Percentiles rank a stretch among this genome's conserved stretches.
Conservation (phyloP, 2,888 invertebrate genomes). For the Cremastobaeus sp. region DNA sequence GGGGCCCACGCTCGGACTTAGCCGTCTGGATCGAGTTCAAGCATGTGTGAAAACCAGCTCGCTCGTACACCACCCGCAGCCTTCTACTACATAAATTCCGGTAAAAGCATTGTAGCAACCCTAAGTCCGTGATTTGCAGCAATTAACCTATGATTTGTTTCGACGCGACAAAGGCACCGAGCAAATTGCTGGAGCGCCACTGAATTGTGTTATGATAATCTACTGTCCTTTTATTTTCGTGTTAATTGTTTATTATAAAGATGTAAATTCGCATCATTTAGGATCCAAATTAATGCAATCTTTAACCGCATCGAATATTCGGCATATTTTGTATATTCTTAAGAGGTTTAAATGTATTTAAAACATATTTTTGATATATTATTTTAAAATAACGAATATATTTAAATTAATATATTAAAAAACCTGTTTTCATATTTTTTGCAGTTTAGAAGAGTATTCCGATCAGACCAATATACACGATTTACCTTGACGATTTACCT, state of each 20-base stretch:
- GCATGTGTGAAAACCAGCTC: slow-evolving; percentile 34
- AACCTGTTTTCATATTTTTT: too few relatives aligned
- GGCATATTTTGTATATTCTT: too few relatives aligned
- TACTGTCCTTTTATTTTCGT: neutral
- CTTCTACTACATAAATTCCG: slow-evolving; percentile 66
- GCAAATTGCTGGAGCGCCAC: slow-evolving; percentile 25
- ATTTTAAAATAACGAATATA: too few relatives aligned
- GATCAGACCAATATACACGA: too few relatives aligned
- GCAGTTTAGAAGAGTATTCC: too few relatives aligned
- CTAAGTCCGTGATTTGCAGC: slow-evolving; percentile 67
- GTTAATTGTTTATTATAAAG: neutral
- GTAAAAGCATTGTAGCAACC: slow-evolving; percentile 64
- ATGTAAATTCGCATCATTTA: neutral
- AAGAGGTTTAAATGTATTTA: too few relatives aligned
- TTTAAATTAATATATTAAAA: too few relatives aligned
- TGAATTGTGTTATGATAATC: slow-evolving; percentile 13
- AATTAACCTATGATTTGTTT: slow-evolving; percentile 71
- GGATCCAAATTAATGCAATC: neutral
- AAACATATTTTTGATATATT: too few relatives aligned
- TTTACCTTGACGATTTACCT: too few relatives aligned
- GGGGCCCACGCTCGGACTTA: slow-evolving; percentile 36
- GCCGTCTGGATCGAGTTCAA: slow-evolving; percentile 26
- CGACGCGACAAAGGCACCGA: slow-evolving; percentile 16
- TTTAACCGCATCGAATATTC: too few relatives aligned
- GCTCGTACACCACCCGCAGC: slow-evolving; percentile 62